These are phyloP conservation scores for Bradypodion ventrale DNA, from an alignment of 2,797 vertebrate species.

Conservation along the genomic window DNA sequence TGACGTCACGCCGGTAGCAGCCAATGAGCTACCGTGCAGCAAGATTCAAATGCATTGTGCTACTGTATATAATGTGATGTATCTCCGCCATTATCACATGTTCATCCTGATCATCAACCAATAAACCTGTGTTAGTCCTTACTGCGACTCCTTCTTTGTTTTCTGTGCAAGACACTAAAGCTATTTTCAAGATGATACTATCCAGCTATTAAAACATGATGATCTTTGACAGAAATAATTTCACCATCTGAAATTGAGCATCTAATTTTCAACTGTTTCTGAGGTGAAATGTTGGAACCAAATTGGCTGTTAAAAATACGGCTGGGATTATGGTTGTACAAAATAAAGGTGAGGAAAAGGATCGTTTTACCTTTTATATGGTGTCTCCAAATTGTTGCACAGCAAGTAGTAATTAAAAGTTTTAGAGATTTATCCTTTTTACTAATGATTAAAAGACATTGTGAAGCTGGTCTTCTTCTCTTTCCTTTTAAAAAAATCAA, in stretches of 20 bases:
- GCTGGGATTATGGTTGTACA: neutral
- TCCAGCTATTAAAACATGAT: too few relatives aligned
- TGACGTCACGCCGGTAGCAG: too few relatives aligned
- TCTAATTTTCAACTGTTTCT: neutral
- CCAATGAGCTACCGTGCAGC: too few relatives aligned
- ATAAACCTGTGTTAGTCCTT: too few relatives aligned
- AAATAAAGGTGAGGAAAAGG: slow-evolving; percentile 26
- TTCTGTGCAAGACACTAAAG: too few relatives aligned
- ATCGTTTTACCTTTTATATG: neutral
- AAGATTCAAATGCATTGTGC: too few relatives aligned
- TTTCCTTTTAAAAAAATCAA: neutral
- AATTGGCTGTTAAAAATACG: neutral
- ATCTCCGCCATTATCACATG: too few relatives aligned
- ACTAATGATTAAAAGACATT: neutral
- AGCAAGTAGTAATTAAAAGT: neutral
- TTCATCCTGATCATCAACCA: too few relatives aligned
- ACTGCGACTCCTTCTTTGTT: too few relatives aligned
- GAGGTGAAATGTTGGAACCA: neutral
- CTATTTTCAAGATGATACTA: neutral
- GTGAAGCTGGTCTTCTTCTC: neutral
- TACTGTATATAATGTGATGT: too few relatives aligned
- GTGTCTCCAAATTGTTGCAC: neutral
- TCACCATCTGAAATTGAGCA: neutral
- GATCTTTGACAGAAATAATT: neutral
- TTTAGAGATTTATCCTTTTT: neutral